phyloP scores from a whole-genome alignment of 2,113 vertebrate species.

The Sinosuthora webbiana region DNA sequence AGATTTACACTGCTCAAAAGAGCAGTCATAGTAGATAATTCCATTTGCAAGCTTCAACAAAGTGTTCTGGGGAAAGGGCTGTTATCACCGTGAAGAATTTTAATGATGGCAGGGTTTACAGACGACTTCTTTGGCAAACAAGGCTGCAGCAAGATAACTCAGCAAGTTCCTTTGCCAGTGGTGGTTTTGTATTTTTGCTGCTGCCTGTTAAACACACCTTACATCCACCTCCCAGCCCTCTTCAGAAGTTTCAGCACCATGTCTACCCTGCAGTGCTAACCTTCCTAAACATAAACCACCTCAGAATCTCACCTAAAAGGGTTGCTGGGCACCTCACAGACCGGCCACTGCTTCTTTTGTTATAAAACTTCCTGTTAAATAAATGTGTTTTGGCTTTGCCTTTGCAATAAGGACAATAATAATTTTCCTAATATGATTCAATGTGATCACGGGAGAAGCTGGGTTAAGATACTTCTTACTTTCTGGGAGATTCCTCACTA shows the following conservation, averaged over 20 bases:
- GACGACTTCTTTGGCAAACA: conserved; percentile 37
- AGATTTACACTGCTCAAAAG: conserved; percentile 57
- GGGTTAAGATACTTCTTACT: not conserved
- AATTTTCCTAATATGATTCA: not conserved
- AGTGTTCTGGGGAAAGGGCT: conserved; percentile 8
- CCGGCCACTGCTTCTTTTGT: not conserved
- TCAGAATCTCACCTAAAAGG: not conserved
- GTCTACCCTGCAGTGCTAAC: not conserved
- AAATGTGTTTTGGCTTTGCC: not conserved
- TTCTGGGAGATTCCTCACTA: not conserved
- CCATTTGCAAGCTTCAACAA: conserved; percentile 47
- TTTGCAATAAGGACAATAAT: not conserved
- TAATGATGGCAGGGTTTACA: conserved; percentile 43
- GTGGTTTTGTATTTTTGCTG: not conserved
- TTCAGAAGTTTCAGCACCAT: not conserved
- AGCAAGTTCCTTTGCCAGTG: not conserved
- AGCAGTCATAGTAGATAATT: conserved; percentile 47
- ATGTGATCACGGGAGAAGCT: not conserved
- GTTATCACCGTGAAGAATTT: conserved; percentile 3
- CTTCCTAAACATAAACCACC: not conserved
- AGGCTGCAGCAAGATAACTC: not conserved
- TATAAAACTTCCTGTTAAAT: not conserved
- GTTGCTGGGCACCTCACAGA: not conserved
- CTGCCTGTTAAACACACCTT: not conserved
- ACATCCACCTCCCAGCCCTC: not conserved